phyloP scores from a whole-genome alignment of 2,797 vertebrate species.

The Megaceryle alcyon region DNA sequence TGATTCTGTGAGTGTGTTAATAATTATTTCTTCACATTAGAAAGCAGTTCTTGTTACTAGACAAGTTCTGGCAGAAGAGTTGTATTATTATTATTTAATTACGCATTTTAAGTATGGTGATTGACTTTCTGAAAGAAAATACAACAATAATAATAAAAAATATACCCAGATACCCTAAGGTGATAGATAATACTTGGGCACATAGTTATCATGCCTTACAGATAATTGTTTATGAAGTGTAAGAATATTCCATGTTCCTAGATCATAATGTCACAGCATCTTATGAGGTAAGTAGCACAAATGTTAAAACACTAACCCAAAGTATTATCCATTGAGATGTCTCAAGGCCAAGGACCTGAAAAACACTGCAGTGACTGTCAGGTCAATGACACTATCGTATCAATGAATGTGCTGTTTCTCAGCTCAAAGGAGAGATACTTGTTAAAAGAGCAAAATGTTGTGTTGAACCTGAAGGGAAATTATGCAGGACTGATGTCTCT shows the following conservation, averaged over 20 bases:
- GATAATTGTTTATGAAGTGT: neutral
- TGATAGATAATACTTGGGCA: neutral
- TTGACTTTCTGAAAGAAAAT: slow-evolving; percentile 24
- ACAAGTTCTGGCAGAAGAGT: slow-evolving; percentile 18
- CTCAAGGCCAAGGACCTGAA: neutral
- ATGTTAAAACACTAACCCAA: neutral
- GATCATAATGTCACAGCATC: neutral
- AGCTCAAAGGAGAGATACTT: no score
- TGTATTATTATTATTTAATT: slow-evolving; percentile 13
- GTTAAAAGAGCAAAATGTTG: no score
- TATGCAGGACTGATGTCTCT: no score
- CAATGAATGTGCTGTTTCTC: no score
- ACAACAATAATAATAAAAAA: neutral
- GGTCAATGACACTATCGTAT: no score
- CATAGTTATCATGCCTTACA: neutral
- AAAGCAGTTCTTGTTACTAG: slow-evolving; percentile 4
- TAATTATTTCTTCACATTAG: slow-evolving; percentile 41
- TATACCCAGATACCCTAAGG: neutral
- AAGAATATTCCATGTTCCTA: neutral
- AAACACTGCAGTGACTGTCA: no score
- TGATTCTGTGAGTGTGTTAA: neutral
- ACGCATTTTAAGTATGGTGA: neutral
- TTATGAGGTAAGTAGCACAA: neutral
- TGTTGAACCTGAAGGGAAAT: no score
- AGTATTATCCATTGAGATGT: neutral